Conservation (phyloP, 2,113 vertebrate species). For the Onychostruthus taczanowskii region DNA sequence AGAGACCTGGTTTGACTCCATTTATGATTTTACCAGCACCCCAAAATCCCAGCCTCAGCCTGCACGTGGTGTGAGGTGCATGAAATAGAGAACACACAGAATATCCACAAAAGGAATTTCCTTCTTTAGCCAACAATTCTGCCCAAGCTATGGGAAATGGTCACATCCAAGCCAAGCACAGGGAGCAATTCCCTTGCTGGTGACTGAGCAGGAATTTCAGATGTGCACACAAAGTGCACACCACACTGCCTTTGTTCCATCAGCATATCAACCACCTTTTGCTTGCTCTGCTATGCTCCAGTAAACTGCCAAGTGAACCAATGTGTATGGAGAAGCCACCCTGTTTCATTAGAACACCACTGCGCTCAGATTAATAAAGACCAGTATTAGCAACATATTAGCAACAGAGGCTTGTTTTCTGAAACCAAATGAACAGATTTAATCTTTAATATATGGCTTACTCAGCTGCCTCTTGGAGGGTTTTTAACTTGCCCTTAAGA, state of each 20-base stretch:
- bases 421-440: background rate
- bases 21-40: background rate
- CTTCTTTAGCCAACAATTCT: background rate
- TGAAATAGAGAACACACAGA: background rate
- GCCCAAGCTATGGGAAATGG: background rate
- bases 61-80: rapidly evolving
- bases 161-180: background rate
- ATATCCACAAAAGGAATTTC: background rate
- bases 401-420: background rate
- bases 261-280: background rate
- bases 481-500: background rate
- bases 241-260: background rate
- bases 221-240: background rate
- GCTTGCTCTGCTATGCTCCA: background rate
- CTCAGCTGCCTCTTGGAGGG: background rate
- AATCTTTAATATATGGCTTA: background rate
- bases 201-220: background rate
- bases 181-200: background rate
- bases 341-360: background rate
- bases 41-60: background rate
- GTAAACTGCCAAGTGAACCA: background rate
- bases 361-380: background rate
- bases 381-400: background rate
- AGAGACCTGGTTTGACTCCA: background rate
- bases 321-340: background rate